Base-by-base conservation (phyloP, 2,113 vertebrate genomes). In the Pygathrix nemaeus region DNA sequence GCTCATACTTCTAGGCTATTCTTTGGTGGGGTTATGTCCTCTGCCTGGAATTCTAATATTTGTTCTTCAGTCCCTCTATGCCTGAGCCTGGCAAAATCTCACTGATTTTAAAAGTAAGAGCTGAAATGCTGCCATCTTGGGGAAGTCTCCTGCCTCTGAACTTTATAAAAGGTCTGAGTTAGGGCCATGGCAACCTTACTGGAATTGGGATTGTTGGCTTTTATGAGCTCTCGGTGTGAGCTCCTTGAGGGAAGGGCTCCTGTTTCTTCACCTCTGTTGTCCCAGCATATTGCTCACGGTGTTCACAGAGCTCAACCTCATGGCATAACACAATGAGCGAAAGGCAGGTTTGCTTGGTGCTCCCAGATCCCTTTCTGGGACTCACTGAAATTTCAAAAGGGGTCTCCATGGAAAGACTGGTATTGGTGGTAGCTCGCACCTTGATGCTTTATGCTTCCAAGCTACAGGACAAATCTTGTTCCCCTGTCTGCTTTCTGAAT, bases 81-180 rank as follows among this genome's bases (percentile, higher is more conserved):
- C 27, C 52, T 50, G 52, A 79, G 88, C 13, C 18, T 93, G 72
- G 35, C 21, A 88, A 73, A 81, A 96, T 93, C 35, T 45, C 21
- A 75, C 55, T 88, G 55, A 38, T 88, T 85, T 88, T 81, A 95
- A 85, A 85, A 32, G 43, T 45, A 93, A 88, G 40, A 75, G 18
- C 35, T 52, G 76, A 64, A 64, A 64, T 32, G 61, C 12, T 30
- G 27, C 12, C 61, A 64, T 32, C 61, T 32, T 64, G 61, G 61
- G 61, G 61, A 64, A 64, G 5, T 30, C 27, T 64, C 61, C 61
- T 64, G 27, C 20, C 25, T 81, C 30, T 94, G 88, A 76, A 38
- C 23, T 73, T 45, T 55, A 30, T 43, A 66, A 85, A 88, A 88
- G 6, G 64, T 12, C 66, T 55, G 17, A 43, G 40, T 83, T 57